A percentile compares a stretch with the other conserved stretches of the same genome.
Evolutionary conservation across 2,113 vertebrate species (phyloP).

Genomic region (Osmerus mordax): DNA sequence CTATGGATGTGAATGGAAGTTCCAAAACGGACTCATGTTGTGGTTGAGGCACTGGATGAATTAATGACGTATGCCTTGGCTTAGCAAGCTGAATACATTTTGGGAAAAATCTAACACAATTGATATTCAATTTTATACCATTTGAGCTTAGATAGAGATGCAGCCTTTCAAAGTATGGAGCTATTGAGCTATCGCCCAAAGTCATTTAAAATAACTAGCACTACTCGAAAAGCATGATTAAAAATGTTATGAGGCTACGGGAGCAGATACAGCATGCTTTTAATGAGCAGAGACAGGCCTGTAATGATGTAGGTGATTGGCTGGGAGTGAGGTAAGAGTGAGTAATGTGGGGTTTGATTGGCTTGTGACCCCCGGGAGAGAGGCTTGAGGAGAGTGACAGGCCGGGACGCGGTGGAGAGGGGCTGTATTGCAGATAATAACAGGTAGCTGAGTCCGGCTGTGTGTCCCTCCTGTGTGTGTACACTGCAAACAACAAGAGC

Average conservation of each 20-base stretch:
- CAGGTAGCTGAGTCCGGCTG: slow-evolving; percentile 38
- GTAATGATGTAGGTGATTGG: slow-evolving; percentile 51
- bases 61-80: too few species aligned
- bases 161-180: background rate
- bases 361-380: slow-evolving; percentile 46
- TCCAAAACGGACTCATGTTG: background rate
- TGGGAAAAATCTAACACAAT: background rate
- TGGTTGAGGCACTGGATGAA: background rate
- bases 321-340: slow-evolving; percentile 27
- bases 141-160: background rate
- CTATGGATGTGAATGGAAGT: background rate
- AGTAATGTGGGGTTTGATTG: slow-evolving; percentile 52
- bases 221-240: background rate
- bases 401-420: background rate
- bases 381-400: slow-evolving; percentile 41
- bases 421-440: slow-evolving; percentile 48
- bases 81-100: too few species aligned
- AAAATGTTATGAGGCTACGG: background rate
- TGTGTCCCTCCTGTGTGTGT: slow-evolving; percentile 9
- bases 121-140: background rate
- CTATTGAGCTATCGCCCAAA: slow-evolving; percentile 4
- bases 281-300: slow-evolving; percentile 49
- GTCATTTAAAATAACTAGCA: slow-evolving; percentile 13
- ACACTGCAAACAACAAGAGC: slow-evolving; percentile 23
- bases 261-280: slow-evolving; percentile 16